Evolutionary conservation across 2,113 vertebrate species (phyloP).

Genomic region (Struthio camelus): DNA sequence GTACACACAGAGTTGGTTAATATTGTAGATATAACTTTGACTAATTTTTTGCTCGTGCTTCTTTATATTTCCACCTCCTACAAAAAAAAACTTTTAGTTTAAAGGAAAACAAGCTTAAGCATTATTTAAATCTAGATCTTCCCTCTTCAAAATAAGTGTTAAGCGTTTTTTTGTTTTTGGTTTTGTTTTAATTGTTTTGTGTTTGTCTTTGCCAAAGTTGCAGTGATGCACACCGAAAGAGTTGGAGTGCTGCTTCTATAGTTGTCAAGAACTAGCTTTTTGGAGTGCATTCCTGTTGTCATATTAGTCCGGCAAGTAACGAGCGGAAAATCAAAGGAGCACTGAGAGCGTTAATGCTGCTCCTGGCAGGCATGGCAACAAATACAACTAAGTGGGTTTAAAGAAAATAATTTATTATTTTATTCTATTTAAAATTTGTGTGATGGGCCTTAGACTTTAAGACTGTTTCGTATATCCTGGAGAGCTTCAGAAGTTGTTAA

Average conservation of each 20-base stretch:
- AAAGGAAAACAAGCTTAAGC: neutral
- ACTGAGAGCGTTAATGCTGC: neutral
- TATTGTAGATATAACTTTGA: neutral
- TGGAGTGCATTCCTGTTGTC: neutral
- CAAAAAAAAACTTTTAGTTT: neutral
- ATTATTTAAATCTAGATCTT: neutral
- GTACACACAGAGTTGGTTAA: neutral
- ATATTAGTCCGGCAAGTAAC: neutral
- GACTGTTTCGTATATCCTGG: neutral
- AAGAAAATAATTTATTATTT: neutral
- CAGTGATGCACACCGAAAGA: neutral
- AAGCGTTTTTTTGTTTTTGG: too few relatives aligned
- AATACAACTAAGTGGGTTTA: neutral
- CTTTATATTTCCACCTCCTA: neutral
- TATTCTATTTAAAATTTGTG: neutral
- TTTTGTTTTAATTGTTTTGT: too few relatives aligned
- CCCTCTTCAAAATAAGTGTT: neutral
- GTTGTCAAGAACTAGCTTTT: neutral
- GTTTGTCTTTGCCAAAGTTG: too few relatives aligned
- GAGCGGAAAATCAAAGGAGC: neutral
- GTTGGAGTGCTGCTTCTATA: neutral
- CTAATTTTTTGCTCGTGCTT: neutral
- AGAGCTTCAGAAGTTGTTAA: neutral
- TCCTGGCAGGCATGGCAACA: neutral
- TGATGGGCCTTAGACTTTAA: neutral